A percentile compares a stretch with the other conserved stretches of the same genome.
Evolutionary conservation across 2,113 vertebrate genomes (phyloP).

Genomic region (Hucho hucho): DNA sequence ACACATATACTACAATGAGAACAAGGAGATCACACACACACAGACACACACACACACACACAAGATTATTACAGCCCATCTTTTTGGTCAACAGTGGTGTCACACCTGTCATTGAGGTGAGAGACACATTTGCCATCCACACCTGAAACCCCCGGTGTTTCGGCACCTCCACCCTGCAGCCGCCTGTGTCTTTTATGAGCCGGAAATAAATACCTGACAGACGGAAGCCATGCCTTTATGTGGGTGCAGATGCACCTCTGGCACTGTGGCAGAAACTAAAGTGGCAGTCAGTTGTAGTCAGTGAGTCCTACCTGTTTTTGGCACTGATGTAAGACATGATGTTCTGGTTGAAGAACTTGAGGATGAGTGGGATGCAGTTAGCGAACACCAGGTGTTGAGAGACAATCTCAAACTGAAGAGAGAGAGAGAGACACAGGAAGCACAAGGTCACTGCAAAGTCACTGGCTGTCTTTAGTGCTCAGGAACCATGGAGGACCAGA

Average conservation of each 20-base stretch:
- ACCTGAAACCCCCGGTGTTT: not conserved
- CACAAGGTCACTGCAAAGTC: no score
- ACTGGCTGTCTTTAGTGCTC: no score
- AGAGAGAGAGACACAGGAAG: not conserved
- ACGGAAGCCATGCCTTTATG: not conserved
- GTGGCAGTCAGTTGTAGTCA: not conserved
- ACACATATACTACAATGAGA: slow-evolving; percentile 80
- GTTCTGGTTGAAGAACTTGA: slow-evolving; percentile 99
- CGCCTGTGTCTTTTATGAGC: not conserved
- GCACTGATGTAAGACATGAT: slow-evolving; percentile 97
- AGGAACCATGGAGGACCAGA: no score
- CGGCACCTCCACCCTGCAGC: not conserved
- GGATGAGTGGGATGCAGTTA: slow-evolving; percentile 97
- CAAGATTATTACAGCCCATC: no score
- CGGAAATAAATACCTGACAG: not conserved
- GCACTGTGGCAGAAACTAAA: not conserved
- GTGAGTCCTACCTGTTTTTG: slow-evolving; percentile 87
- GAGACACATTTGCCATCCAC: not conserved
- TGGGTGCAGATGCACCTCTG: not conserved
- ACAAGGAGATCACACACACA: not conserved
- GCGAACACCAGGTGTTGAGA: slow-evolving; percentile 97
- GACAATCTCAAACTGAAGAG: slow-evolving; percentile 91
- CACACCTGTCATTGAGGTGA: not conserved
- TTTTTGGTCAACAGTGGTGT: no score
- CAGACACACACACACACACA: no score